Conservation (phyloP, 2,888 invertebrate species). For the Melolontha melolontha region DNA sequence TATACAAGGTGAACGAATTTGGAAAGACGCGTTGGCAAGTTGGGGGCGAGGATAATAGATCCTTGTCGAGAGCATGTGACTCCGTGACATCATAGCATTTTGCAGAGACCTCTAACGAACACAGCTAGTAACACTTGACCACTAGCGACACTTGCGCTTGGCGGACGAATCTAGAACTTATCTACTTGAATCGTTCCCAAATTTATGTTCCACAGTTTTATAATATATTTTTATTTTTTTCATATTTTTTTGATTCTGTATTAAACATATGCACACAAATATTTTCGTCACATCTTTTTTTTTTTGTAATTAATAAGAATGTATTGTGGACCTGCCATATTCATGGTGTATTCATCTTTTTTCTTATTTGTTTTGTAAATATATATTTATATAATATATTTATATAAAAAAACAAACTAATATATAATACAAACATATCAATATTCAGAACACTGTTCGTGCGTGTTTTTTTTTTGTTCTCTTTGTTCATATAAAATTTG, state of each 20-base stretch:
- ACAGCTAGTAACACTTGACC: conserved; percentile 65
- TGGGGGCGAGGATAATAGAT: background rate
- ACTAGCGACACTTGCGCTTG: conserved; percentile 63
- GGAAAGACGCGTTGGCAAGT: background rate
- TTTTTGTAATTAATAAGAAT: conserved; percentile 40
- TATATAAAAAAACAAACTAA: background rate
- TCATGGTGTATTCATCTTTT: background rate
- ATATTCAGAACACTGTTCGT: background rate
- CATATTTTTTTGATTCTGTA: conserved; percentile 63
- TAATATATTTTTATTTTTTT: conserved; percentile 50
- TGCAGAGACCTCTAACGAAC: conserved; percentile 64
- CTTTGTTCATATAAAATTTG: background rate
- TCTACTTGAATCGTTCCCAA: conserved; percentile 63
- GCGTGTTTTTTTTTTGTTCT: background rate
- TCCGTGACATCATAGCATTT: conserved; percentile 52
- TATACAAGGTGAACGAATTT: conserved; percentile 4
- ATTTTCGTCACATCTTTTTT: conserved; percentile 61
- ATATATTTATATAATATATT: conserved; percentile 8
- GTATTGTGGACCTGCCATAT: background rate
- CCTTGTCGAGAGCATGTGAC: conserved; percentile 46
- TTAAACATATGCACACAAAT: conserved; percentile 66
- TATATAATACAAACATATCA: background rate
- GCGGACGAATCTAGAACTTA: conserved; percentile 64
- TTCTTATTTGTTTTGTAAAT: conserved; percentile 7
- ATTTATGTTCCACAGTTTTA: conserved; percentile 56